Base-by-base conservation (phyloP, 2,113 vertebrate genomes). In the Polypterus bichir region DNA sequence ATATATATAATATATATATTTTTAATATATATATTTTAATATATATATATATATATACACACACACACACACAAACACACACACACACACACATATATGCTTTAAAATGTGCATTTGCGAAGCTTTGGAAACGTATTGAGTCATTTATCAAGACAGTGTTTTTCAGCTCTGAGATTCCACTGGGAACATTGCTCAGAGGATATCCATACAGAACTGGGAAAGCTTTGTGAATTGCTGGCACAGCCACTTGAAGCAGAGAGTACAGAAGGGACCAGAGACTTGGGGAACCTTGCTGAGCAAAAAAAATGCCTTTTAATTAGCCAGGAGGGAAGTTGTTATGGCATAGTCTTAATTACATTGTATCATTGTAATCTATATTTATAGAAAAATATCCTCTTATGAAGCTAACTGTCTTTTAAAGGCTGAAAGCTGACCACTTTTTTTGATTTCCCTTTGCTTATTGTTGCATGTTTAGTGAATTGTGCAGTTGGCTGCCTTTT, bases 381-480 rank as follows among this genome's bases (percentile, higher is more conserved):
- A 74, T 77, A 60, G 71, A 64, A 77, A 66, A 71, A 74, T 82
- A 83, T 27, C 27, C 27, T 27, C 78, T 83, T 84, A 76, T 81
- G 79, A 80, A 83, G 79, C 81, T 83, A 84, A 77, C 82, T 81
- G 82, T 87, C 82, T 83, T 85, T 85, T 84, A 81, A 84, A 81
- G 80, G 80, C 81, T 44, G 75, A 79, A 83, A 74, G 74, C 70
- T 71, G 49, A 67, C 69, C 74, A 27, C 27, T 27, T 27, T 27
- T 74, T 72, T 77, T 71, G 68, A 69, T 69, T 65, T 44, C 56
- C 63, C 68, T 65, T 70, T 65, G 73, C 69, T 63, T 60, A 66
- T 61, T 69, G 74, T 75, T 81, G 81, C 76, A 77, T 78, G 82
- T 73, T 81, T 82, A 75, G 73, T 75, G 73, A 72, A 73, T 67